Evolutionary conservation across 2,113 vertebrate genomes (phyloP), one percentile per base, ranked within the genome.

Genomic region (Austrofundulus limnaeus): DNA sequence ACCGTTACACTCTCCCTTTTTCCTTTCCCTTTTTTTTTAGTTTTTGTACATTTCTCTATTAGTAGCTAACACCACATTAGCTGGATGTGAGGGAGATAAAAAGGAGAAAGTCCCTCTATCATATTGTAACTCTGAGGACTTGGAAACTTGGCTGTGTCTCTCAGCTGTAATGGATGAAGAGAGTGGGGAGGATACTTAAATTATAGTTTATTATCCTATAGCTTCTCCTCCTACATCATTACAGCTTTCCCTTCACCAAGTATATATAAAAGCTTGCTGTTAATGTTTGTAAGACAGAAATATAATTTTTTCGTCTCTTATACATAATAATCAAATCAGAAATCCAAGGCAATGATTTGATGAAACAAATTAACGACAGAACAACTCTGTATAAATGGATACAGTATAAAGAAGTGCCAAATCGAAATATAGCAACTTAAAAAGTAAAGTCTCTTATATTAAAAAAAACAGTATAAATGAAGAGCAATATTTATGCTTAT

Each of bases 141-240:
- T 63, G 82, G 74, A 72, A 82, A 83, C 73, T 84, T 63, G 54
- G 25, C 41, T 57, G 52, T 58, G 53, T 77, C 61, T 85, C 78
- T 84, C 70, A 13, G 75, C 34, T 55, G 75, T 87, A 89, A 90
- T 88, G 86, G 82, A 81, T 80, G 85, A 87, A 84, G 52, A 77
- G 55, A 54, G 54, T 59, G 21, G 38, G 28, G 61, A 65, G 55
- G 60, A 72, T 66, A 72, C 63, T 38, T 48, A 24, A 65, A 31
- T 73, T 37, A 49, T 67, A 46, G 48, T 54, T 37, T 62, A 47
- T 51, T 52, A 38, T 57, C 61, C 65, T 50, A 2, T 48, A 66
- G 23, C 20, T 14, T 46, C 47, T 41, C 46, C 42, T 54, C 42
- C 47, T 41, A 49, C 51, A 49, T 24, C 49, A 54, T 70, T 51